Evolutionary conservation across 2,797 vertebrate genomes (phyloP).

Genomic region (Malurus splendens): DNA sequence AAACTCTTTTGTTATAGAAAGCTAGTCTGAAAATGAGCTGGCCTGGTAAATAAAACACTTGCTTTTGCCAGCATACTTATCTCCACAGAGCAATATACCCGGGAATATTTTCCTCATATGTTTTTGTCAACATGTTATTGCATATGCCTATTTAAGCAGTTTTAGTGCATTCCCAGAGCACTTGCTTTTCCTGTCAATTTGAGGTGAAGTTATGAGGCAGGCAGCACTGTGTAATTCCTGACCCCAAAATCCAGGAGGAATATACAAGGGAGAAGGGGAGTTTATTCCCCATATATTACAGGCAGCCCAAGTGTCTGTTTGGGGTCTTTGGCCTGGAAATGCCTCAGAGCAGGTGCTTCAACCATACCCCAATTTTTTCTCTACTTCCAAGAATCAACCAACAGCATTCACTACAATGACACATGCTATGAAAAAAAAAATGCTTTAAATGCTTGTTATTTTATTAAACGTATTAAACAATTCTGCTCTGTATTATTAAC

Average conservation of each 20-base stretch:
- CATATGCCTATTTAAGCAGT: not conserved
- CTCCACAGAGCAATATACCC: constrained; percentile 7
- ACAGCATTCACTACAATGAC: not conserved
- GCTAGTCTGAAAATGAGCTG: constrained; percentile 14
- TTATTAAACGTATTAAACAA: not conserved
- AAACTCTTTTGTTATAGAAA: constrained; percentile 49
- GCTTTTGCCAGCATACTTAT: not conserved
- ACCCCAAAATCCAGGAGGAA: not conserved
- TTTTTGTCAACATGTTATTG: constrained; percentile 32
- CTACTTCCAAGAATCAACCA: not conserved
- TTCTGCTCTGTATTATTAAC: not conserved
- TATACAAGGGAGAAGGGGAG: not conserved
- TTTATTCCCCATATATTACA: not conserved
- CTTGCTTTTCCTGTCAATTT: not conserved
- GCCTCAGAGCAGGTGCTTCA: not conserved
- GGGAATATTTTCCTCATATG: constrained; percentile 19
- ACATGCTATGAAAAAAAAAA: not conserved
- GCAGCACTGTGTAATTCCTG: not conserved
- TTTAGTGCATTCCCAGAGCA: not conserved
- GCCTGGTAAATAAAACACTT: constrained; percentile 48
- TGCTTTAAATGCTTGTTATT: not conserved
- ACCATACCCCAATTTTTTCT: not conserved
- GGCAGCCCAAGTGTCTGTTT: not conserved
- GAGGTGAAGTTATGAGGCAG: not conserved
- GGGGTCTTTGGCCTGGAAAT: not conserved